Conservation (phyloP, 2,797 vertebrate species). For the Gallirallus australis region DNA sequence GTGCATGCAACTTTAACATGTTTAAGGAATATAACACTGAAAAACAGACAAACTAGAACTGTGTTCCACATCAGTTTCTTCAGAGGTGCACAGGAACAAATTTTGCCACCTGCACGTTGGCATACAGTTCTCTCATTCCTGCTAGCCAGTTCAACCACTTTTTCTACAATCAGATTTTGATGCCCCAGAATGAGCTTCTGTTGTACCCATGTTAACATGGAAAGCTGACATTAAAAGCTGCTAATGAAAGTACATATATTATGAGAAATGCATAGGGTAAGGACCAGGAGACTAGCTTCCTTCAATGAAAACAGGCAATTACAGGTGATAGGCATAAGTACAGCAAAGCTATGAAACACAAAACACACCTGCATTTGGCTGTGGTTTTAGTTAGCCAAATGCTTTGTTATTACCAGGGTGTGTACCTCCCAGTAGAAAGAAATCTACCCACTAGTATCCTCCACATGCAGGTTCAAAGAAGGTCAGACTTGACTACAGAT, state of each 20-base stretch:
- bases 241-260: background rate
- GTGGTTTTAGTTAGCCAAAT: background rate
- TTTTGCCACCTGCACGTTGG: background rate
- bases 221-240: background rate
- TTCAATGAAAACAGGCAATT: background rate
- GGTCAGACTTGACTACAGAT: background rate
- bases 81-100: background rate
- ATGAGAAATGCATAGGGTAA: background rate
- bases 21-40: background rate
- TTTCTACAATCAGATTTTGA: background rate
- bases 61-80: background rate
- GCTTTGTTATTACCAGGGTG: background rate
- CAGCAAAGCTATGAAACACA: background rate
- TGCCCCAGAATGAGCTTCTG: background rate
- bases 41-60: background rate
- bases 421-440: background rate
- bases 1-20: background rate
- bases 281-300: background rate
- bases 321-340: background rate
- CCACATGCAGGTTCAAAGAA: background rate
- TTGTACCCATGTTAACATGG: too few species aligned
- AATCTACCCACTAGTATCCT: background rate
- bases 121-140: background rate
- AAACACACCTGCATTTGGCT: background rate
- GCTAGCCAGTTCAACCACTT: background rate